Evolutionary conservation across 92 coral and sea anemone species (phyloP).

Genomic region (Actinernus sp.): DNA sequence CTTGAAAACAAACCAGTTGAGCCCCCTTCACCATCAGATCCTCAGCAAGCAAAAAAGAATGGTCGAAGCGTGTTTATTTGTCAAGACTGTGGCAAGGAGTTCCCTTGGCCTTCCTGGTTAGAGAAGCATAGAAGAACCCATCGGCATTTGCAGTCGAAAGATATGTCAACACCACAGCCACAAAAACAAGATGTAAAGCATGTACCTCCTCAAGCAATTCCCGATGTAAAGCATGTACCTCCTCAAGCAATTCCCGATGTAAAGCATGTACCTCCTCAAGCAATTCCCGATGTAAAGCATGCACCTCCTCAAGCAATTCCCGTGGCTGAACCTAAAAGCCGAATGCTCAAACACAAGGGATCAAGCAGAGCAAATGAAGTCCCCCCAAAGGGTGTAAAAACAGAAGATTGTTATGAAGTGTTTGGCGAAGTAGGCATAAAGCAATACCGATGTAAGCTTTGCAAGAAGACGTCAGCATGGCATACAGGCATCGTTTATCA

Average conservation of each 20-base stretch:
- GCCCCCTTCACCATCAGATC: not conserved
- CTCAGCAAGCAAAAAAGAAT: not conserved
- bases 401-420: conserved; percentile 13
- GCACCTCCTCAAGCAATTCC: not conserved
- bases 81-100: conserved; percentile 19
- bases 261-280: not conserved
- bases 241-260: not conserved
- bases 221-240: not conserved
- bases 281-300: not conserved
- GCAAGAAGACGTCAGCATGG: conserved; percentile 42
- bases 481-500: conserved; percentile 48
- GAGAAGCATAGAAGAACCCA: conserved; percentile 31
- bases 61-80: conserved; percentile 11
- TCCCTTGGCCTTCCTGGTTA: conserved; percentile 43
- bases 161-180: not conserved
- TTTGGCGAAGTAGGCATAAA: conserved; percentile 30
- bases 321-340: not conserved
- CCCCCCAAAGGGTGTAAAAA: conserved; percentile 7
- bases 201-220: not conserved
- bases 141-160: not conserved
- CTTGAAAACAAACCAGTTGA: not conserved
- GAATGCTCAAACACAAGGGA: no score
- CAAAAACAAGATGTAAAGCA: not conserved
- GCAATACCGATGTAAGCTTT: conserved; percentile 28
- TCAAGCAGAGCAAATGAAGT: no score